Percentiles rank a stretch among this genome's conserved stretches.
Conservation (phyloP, 2,113 vertebrate species). For the Notiomystis cincta region DNA sequence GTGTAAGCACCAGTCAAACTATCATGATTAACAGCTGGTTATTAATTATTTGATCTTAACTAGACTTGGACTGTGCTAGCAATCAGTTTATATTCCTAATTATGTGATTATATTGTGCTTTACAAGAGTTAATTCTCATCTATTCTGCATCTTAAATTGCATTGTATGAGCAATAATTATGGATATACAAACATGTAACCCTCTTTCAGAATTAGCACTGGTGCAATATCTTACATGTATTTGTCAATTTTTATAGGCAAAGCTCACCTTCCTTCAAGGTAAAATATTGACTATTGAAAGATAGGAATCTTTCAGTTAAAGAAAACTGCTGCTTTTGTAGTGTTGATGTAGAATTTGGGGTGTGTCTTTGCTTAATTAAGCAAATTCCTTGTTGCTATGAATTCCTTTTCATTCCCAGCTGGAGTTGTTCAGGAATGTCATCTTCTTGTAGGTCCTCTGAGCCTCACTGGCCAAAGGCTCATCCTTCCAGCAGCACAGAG, state of each 20-base stretch:
- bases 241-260: neutral
- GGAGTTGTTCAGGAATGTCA: neutral
- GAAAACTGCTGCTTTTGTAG: neutral
- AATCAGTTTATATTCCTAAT: neutral
- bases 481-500: constrained; percentile 59
- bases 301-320: neutral
- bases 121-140: neutral
- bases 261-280: neutral
- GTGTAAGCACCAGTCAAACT: neutral
- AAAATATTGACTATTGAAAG: neutral
- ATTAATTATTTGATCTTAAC: neutral
- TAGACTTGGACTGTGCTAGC: neutral
- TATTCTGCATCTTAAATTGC: neutral
- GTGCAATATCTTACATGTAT: neutral
- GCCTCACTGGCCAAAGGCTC: constrained; percentile 62
- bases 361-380: neutral
- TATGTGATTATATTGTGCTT: neutral
- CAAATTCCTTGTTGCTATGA: neutral
- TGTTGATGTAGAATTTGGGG: neutral
- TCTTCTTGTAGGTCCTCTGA: constrained; percentile 55
- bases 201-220: neutral
- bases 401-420: neutral
- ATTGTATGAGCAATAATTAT: neutral
- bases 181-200: neutral
- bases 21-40: neutral